A percentile compares a stretch with the other conserved stretches of the same genome.
phyloP scores from a whole-genome alignment of 1,140 invertebrate species.

The Phenacoccus solenopsis region DNA sequence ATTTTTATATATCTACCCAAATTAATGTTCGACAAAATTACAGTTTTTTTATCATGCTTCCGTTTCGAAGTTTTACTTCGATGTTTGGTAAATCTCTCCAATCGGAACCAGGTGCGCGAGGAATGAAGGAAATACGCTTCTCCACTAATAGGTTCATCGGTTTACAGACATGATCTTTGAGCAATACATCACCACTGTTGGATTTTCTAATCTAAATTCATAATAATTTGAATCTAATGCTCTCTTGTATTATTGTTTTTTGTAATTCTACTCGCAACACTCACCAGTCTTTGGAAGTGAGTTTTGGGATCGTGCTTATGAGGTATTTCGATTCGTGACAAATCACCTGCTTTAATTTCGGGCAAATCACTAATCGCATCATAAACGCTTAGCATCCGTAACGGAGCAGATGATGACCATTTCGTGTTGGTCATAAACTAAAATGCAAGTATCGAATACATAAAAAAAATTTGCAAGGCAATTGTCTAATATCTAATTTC shows the following conservation, averaged over 20 bases:
- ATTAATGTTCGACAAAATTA: conserved; percentile 29
- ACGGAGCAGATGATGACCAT: conserved; percentile 50
- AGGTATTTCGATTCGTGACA: conserved; percentile 50
- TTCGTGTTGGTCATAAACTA: conserved; percentile 38
- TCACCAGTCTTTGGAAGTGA: conserved; percentile 59
- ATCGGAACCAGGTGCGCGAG: conserved; percentile 59
- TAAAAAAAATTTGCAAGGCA: background rate
- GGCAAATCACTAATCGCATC: conserved; percentile 77
- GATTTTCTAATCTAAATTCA: background rate
- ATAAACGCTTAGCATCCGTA: conserved; percentile 56
- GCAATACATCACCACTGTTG: conserved; percentile 20
- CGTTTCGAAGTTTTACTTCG: conserved; percentile 53
- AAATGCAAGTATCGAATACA: conserved; percentile 21
- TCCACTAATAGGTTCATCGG: conserved; percentile 68
- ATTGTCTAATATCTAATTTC: background rate
- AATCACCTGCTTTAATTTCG: conserved; percentile 55
- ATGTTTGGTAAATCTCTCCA: conserved; percentile 81
- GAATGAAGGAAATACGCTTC: conserved; percentile 63
- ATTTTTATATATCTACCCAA: background rate
- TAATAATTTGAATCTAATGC: too few relatives aligned
- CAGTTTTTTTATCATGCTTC: conserved; percentile 47
- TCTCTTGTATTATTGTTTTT: too few relatives aligned
- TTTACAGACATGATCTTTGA: conserved; percentile 73
- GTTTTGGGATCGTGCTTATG: conserved; percentile 58
- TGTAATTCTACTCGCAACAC: too few relatives aligned